A percentile compares a stretch with the other conserved stretches of the same genome.
These are phyloP conservation scores for Ascidia mentula DNA, from an alignment of 23 tunicate species.

Conservation along the genomic window DNA sequence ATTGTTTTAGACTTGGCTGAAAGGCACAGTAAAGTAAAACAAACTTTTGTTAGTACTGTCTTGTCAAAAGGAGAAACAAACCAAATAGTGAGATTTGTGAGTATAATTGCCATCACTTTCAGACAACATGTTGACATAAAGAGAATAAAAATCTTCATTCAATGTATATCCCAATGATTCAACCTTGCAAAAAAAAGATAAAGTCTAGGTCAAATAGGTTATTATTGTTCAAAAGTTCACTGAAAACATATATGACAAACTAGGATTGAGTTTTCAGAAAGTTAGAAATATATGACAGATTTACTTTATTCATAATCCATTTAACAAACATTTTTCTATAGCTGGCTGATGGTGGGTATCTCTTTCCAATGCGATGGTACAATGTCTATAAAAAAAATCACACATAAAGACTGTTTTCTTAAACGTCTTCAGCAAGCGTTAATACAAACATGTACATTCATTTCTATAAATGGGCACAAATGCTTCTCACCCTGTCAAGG, in stretches of 20 bases:
- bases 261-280: background rate
- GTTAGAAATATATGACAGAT: background rate
- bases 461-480: no score
- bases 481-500: background rate
- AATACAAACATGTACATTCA: background rate
- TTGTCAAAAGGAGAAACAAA: background rate
- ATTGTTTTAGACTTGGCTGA: background rate
- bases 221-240: no score
- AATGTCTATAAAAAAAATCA: background rate
- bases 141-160: background rate
- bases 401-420: background rate
- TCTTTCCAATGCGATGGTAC: background rate
- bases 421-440: background rate
- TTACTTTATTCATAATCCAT: background rate
- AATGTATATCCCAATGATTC: background rate
- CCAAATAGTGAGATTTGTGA: background rate
- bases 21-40: no score
- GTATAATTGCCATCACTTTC: background rate
- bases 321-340: background rate
- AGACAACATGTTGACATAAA: background rate
- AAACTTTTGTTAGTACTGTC: no score
- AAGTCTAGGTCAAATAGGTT: background rate
- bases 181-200: background rate
- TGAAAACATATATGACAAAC: no score
- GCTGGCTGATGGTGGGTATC: background rate